A percentile compares a stretch with the other conserved stretches of the same genome.
phyloP scores from a whole-genome alignment of 2,113 vertebrate genomes.

The Mormyrus lacerda region DNA sequence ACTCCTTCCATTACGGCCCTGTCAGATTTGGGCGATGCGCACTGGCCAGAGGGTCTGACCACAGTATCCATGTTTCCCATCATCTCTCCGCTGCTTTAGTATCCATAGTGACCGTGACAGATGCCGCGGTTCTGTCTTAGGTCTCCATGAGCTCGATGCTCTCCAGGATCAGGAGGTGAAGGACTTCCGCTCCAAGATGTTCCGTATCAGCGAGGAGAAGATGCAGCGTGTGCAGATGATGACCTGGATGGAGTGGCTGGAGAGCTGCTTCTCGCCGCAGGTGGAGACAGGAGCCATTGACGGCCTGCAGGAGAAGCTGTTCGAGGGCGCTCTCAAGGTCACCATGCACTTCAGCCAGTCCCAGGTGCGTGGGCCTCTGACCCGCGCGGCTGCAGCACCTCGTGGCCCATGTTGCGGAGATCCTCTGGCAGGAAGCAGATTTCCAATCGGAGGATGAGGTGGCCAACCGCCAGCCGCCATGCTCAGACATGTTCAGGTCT shows the following conservation, averaged over 20 bases:
- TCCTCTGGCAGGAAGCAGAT: neutral
- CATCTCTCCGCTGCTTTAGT: neutral
- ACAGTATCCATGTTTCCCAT: neutral
- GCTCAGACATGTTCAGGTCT: neutral
- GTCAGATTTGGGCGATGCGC: slow-evolving; percentile 12
- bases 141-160: slow-evolving; percentile 89
- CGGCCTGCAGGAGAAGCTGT: slow-evolving; percentile 67
- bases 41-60: neutral
- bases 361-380: slow-evolving; percentile 62
- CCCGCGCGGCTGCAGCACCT: neutral
- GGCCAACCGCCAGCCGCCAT: neutral
- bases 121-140: slow-evolving; percentile 42
- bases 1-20: slow-evolving; percentile 23
- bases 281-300: slow-evolving; percentile 65
- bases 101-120: neutral
- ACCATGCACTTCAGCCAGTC: slow-evolving; percentile 88
- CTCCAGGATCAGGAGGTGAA: slow-evolving; percentile 90
- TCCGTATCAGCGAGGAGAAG: slow-evolving; percentile 80
- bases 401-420: neutral
- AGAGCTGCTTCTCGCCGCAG: slow-evolving; percentile 79
- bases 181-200: slow-evolving; percentile 90
- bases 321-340: slow-evolving; percentile 75
- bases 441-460: neutral
- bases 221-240: slow-evolving; percentile 77
- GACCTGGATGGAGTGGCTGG: slow-evolving; percentile 83